Evolutionary conservation across 2,113 vertebrate genomes (phyloP), one percentile per base, ranked within the genome.

Genomic region (Periophthalmodon schlosseri): DNA sequence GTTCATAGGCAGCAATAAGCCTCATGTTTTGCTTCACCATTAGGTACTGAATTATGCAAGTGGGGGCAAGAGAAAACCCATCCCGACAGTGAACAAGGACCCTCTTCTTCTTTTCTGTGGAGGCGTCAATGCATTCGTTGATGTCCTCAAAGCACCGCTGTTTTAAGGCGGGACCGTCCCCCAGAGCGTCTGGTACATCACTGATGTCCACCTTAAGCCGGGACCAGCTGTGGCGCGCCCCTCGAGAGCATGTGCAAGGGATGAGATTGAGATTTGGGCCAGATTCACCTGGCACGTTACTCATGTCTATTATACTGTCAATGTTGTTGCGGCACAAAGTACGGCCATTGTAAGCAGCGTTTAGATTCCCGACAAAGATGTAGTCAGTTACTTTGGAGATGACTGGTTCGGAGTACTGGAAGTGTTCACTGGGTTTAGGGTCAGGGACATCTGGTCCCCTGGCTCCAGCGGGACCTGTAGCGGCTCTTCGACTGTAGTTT

Each of bases 11-110:
- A 2, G 94, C 86, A 20, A 95, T 89, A 66, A 95, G 91, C 84
- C 91, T 88, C 91, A 92, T 95, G 86, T 91, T 94, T 78, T 94
- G 93, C 46, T 93, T 94, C 69, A 93, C 91, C 93, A 96, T 94
- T 74, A 95, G 90, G 52, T 95, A 94, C 75, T 93, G 93, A 76
- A 94, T 93, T 81, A 95, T 82, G 1, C 93, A 95, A 0, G 91
- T 92, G 0, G 93, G 91, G 0, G 92, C 93, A 70, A 94, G 89
- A 1, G 92, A 96, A 72, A 92, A 95, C 5, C 93, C 94, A 61
- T 94, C 93, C 0, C 93, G 89, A 58, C 94, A 95, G 84, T 94
- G 94, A n/a, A 95, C 91, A 75, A 96, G 82, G 9, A 95, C 93
- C 6, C 90, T 87, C 75, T 94, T 94, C 81, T 93, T 89, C 76